Conservation (phyloP, 1,140 invertebrate genomes). For the Drosophila funebris region DNA sequence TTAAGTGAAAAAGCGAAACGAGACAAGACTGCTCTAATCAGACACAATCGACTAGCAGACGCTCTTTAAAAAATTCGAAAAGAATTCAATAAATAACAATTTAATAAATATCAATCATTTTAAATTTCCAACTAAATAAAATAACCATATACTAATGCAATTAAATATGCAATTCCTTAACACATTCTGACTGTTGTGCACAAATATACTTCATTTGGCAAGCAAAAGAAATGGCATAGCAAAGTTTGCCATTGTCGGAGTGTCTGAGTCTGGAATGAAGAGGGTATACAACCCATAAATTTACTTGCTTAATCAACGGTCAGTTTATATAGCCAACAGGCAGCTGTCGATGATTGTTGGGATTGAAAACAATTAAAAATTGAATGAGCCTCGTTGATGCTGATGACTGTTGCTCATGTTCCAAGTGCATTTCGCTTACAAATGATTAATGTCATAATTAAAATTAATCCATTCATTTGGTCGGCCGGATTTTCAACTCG, state of each 20-base stretch:
- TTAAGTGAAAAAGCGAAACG: conserved; percentile 22
- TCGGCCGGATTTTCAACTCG: not conserved
- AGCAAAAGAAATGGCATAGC: no score
- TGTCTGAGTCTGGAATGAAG: no score
- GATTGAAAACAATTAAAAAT: conserved; percentile 10
- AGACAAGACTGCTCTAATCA: not conserved
- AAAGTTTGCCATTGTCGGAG: no score
- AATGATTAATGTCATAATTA: conserved; percentile 3
- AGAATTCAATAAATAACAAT: no score
- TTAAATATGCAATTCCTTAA: no score
- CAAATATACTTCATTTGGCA: no score
- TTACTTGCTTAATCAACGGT: conserved; percentile 14
- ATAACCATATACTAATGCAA: no score
- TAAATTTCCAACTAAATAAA: no score
- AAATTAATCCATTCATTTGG: conserved; percentile 8
- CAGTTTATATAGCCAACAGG: conserved; percentile 3
- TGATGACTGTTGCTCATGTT: conserved; percentile 5
- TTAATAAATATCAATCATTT: no score
- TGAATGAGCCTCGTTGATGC: not conserved
- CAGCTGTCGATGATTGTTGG: conserved; percentile 7
- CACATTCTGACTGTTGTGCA: no score
- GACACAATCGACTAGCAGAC: not conserved
- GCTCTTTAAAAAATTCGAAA: not conserved
- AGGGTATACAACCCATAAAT: conserved; percentile 19
- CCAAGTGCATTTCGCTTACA: not conserved